phyloP scores from a whole-genome alignment of 2,797 vertebrate genomes.

The Megaceryle alcyon region DNA sequence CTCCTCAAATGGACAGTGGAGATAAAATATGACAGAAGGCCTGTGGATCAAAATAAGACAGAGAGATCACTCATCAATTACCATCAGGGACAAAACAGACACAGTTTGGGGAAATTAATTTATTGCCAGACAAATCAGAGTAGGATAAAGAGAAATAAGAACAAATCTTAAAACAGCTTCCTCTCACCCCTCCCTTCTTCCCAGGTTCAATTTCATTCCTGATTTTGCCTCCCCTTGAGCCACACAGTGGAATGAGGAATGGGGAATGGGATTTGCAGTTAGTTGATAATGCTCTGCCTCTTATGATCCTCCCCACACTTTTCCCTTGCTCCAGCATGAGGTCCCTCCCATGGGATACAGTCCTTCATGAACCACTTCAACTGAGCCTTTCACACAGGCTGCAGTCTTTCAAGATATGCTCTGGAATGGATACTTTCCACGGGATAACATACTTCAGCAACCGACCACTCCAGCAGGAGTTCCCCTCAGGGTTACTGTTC shows the following conservation, averaged over 20 bases:
- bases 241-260: neutral
- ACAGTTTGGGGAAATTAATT: neutral
- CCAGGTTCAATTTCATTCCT: neutral
- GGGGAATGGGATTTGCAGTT: too few species aligned
- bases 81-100: neutral
- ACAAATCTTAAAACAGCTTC: neutral
- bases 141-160: neutral
- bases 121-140: neutral
- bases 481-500: neutral
- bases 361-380: neutral
- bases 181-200: neutral
- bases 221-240: fast-evolving
- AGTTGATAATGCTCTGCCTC: neutral
- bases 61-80: neutral
- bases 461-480: neutral
- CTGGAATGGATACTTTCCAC: too few species aligned
- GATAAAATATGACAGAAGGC: neutral
- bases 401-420: neutral
- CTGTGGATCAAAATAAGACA: neutral
- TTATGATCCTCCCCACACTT: neutral
- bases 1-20: neutral
- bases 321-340: neutral
- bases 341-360: neutral
- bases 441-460: neutral
- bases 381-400: neutral